Conservation (phyloP, 2,888 invertebrate genomes). For the Podotricha telesiphe region DNA sequence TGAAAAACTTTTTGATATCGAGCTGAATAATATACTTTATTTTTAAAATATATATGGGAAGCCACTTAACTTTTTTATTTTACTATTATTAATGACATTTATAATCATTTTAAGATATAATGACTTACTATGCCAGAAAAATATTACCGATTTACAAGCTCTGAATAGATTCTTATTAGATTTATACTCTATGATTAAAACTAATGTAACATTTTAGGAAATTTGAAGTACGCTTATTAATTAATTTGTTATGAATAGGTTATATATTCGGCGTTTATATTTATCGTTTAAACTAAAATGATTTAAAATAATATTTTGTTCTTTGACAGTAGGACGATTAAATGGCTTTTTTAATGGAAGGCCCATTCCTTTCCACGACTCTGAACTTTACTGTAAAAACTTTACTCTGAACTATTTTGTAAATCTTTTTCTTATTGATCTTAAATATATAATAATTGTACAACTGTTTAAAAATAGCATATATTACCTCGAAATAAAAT, state of each 20-base stretch:
- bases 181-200: not conserved
- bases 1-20: not conserved
- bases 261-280: too few relatives aligned
- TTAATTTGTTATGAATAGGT: too few relatives aligned
- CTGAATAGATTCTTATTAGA: conserved; percentile 10
- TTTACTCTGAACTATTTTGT: too few relatives aligned
- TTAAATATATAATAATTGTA: not conserved
- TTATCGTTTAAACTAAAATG: too few relatives aligned
- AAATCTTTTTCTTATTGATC: too few relatives aligned
- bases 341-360: too few relatives aligned
- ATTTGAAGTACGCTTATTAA: not conserved
- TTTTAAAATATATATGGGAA: not conserved
- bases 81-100: not conserved
- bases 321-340: too few relatives aligned
- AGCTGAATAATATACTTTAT: not conserved
- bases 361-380: too few relatives aligned
- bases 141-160: not conserved
- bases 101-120: not conserved
- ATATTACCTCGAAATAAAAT: not conserved
- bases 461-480: not conserved
- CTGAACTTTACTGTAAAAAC: too few relatives aligned
- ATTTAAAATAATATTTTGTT: too few relatives aligned
- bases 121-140: not conserved
- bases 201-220: not conserved
- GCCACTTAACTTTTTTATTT: not conserved